Conservation (phyloP, 2,113 vertebrate species). For the Arenaria interpres region DNA sequence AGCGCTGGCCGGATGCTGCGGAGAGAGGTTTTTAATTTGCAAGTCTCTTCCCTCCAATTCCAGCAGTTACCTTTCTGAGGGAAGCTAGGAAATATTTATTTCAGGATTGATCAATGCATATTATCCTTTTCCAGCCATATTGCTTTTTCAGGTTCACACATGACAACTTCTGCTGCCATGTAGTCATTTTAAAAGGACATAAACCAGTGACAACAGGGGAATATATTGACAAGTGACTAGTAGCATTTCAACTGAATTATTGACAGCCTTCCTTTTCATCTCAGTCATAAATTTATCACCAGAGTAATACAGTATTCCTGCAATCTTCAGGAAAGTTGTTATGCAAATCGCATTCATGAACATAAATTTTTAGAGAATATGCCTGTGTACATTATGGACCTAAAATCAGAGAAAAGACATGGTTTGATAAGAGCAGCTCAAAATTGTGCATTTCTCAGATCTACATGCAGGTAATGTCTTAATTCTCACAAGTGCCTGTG, state of each 20-base stretch:
- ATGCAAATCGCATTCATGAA: not conserved
- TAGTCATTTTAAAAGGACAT: not conserved
- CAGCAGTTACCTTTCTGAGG: not conserved
- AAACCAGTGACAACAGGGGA: accelerated
- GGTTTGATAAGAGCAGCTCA: not conserved
- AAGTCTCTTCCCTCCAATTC: not conserved
- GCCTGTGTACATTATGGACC: not conserved
- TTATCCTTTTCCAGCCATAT: not conserved
- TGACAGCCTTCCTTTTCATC: not conserved
- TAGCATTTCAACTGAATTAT: not conserved
- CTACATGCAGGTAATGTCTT: not conserved
- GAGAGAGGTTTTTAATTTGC: not conserved
- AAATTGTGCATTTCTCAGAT: not conserved
- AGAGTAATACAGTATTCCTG: not conserved
- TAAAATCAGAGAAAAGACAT: not conserved
- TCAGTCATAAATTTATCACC: not conserved
- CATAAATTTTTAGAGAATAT: not conserved
- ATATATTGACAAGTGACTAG: not conserved
- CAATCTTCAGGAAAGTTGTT: not conserved
- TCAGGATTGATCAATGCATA: not conserved
- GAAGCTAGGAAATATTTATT: not conserved
- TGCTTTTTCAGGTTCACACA: not conserved
- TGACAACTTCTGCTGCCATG: not conserved
- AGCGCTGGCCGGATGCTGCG: not conserved
- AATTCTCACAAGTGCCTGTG: not conserved